Base-by-base conservation (phyloP, 2,888 invertebrate genomes). In the Belgica antarctica region DNA sequence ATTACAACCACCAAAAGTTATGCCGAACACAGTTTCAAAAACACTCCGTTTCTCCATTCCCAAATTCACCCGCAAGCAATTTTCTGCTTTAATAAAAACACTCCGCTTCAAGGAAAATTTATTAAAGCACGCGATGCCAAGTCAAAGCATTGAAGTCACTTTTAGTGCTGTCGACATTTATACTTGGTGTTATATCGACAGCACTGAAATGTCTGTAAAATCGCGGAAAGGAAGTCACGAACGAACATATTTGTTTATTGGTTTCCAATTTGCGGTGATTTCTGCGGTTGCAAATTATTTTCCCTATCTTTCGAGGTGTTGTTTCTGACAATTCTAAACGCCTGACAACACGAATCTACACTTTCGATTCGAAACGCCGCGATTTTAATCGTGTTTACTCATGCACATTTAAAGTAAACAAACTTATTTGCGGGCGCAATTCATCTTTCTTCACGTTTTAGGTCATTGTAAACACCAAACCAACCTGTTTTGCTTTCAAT, bases 371-470 rank as follows among this genome's bases (percentile, higher is more conserved):
- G n/a, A n/a, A n/a, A n/a, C n/a, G n/a, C n/a, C n/a, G n/a, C n/a
- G n/a, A n/a, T 41, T 41, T 41, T 41, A 41, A 41, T 41, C 15
- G 41, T 41, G 41, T 41, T 41, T 41, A 41, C 15, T 12, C 41
- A 41, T 41, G 41, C 41, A 31, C 31, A 41, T 41, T 41, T 15
- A 10, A 15, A 5, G n/a, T 41, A 41, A 41, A 41, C 41, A 41
- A 41, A 5, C n/a, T 41, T n/a, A 15, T n/a, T 12, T 41, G 41
- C 12, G n/a, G 15, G 41, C 41, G 41, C 12, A 10, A 41, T 41
- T 41, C 41, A 15, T 2, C 10, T 41, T 12, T 41, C 41, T 41
- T 10, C n/a, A n/a, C n/a, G n/a, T n/a, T n/a, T n/a, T 15, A 41
- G 41, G 41, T 41, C 41, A 41, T 4, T 41, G 41, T 41, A 41